Conservation (phyloP, 2,113 vertebrate genomes). For the Rhodinocichla rosea region DNA sequence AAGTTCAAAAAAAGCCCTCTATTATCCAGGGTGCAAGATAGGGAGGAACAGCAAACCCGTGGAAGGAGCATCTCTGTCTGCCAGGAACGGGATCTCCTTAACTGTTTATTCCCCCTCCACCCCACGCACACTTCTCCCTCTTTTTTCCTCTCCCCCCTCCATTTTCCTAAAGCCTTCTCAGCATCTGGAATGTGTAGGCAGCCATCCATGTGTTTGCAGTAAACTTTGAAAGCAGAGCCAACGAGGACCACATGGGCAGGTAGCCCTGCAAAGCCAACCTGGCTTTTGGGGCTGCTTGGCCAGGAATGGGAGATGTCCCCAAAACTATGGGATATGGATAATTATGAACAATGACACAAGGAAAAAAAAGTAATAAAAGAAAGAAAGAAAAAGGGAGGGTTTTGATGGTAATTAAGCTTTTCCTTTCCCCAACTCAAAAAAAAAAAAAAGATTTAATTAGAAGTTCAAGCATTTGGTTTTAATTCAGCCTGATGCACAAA, state of each 20-base stretch:
- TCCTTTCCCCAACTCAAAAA: constrained; percentile 12
- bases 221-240: constrained; percentile 33
- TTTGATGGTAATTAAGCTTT: constrained; percentile 42
- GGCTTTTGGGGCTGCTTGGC: neutral
- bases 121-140: neutral
- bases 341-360: neutral
- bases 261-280: neutral
- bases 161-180: neutral
- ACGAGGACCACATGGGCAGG: constrained; percentile 50
- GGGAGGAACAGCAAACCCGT: neutral
- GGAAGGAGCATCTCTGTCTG: neutral
- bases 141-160: neutral
- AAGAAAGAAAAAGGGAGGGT: neutral
- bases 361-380: neutral
- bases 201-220: constrained; percentile 51
- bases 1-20: constrained; percentile 58
- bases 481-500: constrained; percentile 62
- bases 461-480: constrained; percentile 61
- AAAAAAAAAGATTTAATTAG: constrained; percentile 48
- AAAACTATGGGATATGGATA: neutral
- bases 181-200: constrained; percentile 61
- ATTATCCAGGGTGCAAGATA: neutral
- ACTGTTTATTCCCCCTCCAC: neutral
- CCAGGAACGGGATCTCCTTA: neutral
- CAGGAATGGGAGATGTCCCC: neutral